A percentile compares a stretch with the other conserved stretches of the same genome.
phyloP scores from a whole-genome alignment of 2,113 vertebrate genomes.

The Protobothrops flavoviridis region DNA sequence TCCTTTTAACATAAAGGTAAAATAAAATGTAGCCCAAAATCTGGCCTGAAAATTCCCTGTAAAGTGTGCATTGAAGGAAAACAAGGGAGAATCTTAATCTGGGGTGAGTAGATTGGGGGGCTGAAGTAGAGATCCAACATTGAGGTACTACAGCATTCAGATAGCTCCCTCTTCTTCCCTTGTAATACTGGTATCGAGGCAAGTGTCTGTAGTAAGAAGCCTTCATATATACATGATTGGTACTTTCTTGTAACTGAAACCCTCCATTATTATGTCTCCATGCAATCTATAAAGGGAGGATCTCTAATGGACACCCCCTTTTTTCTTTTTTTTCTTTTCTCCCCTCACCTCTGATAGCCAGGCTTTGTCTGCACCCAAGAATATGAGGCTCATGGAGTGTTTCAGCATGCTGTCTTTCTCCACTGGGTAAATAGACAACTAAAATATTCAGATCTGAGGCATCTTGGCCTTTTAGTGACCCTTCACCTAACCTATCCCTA shows the following conservation, averaged over 20 bases:
- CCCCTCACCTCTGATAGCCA: background rate
- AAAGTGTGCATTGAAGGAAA: background rate
- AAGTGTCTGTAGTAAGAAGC: background rate
- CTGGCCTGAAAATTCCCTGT: background rate
- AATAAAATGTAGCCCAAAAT: background rate
- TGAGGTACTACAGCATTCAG: background rate
- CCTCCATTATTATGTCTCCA: background rate
- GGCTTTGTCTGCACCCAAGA: background rate
- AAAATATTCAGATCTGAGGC: slow-evolving; percentile 74
- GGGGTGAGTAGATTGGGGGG: background rate
- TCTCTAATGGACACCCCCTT: background rate
- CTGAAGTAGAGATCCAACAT: background rate
- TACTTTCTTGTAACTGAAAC: background rate
- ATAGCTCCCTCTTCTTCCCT: background rate
- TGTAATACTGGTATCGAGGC: background rate
- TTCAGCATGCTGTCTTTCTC: slow-evolving; percentile 43
- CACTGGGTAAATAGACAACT: slow-evolving; percentile 78
- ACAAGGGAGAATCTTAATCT: background rate
- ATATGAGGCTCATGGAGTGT: background rate
- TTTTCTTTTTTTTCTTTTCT: background rate
- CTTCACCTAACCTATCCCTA: slow-evolving; percentile 77
- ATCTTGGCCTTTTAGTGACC: slow-evolving; percentile 87
- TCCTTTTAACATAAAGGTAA: background rate
- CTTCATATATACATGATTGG: background rate
- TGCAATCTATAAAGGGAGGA: background rate